phyloP scores from a whole-genome alignment of 2,888 invertebrate genomes.

The Sylvicola fuscatus region DNA sequence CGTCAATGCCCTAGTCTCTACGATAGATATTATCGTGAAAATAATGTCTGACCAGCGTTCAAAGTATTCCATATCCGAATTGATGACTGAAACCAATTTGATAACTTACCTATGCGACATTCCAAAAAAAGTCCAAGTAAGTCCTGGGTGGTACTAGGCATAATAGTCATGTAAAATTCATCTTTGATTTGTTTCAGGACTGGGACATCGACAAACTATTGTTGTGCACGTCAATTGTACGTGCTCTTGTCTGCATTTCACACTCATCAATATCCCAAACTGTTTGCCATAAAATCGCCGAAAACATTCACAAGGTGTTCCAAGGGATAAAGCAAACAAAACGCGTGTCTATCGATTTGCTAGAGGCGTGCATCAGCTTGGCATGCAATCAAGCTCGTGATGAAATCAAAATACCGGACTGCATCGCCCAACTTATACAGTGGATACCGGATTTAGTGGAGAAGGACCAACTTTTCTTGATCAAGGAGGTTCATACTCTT shows the following conservation, averaged over 20 bases:
- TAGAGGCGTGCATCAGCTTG: slow-evolving; percentile 27
- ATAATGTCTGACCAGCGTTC: slow-evolving; percentile 15
- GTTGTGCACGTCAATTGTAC: no score
- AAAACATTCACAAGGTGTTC: slow-evolving; percentile 18
- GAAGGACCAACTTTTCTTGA: slow-evolving; percentile 23
- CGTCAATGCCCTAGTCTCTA: slow-evolving; percentile 18
- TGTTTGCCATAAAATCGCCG: slow-evolving; percentile 12
- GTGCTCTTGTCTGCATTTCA: no score
- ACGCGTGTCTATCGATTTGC: no score
- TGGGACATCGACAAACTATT: no score
- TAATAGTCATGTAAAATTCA: not conserved
- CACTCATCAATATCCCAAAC: slow-evolving; percentile 10
- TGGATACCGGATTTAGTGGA: slow-evolving; percentile 29
- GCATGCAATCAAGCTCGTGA: slow-evolving; percentile 21
- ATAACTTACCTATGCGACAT: slow-evolving; percentile 21
- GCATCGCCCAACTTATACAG: slow-evolving; percentile 27
- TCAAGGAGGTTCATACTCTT: slow-evolving; percentile 20
- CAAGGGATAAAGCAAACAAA: slow-evolving; percentile 13
- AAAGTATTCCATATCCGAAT: slow-evolving; percentile 15
- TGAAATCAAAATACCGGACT: slow-evolving; percentile 24
- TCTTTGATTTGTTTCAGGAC: not conserved
- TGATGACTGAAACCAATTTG: slow-evolving; percentile 23
- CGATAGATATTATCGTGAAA: slow-evolving; percentile 19
- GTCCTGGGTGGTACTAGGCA: no score
- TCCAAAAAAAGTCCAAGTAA: slow-evolving; percentile 19